phyloP scores from a whole-genome alignment of 2,113 vertebrate genomes.

The Acrocephalus arundinaceus region DNA sequence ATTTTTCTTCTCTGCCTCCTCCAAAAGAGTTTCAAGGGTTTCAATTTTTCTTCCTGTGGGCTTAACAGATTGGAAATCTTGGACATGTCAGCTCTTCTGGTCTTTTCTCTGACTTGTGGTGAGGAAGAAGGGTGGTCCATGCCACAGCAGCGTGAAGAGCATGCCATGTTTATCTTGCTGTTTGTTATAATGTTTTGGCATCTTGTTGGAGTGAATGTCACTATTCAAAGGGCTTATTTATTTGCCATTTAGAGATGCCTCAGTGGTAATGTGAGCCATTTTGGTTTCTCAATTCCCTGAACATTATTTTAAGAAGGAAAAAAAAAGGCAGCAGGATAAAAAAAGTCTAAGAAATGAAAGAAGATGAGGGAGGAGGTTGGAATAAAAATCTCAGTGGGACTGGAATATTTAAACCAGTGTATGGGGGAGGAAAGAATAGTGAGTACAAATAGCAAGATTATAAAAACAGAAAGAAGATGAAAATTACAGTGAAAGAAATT shows the following conservation, averaged over 20 bases:
- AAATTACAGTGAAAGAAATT: background rate
- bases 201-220: background rate
- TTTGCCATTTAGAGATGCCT: conserved; percentile 26
- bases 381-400: conserved; percentile 42
- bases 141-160: background rate
- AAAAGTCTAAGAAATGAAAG: conserved; percentile 10
- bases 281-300: conserved; percentile 46
- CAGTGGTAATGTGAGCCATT: conserved; percentile 1
- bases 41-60: background rate
- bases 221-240: conserved; percentile 7
- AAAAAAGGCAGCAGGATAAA: background rate
- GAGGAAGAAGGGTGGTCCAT: background rate
- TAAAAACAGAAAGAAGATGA: conserved; percentile 26
- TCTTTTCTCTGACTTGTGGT: background rate
- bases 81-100: background rate
- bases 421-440: conserved; percentile 29
- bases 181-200: background rate
- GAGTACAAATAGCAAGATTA: conserved; percentile 28
- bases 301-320: conserved; percentile 11
- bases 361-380: conserved; percentile 15
- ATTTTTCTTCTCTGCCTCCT: background rate
- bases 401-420: background rate
- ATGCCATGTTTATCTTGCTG: background rate
- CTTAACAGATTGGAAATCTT: background rate
- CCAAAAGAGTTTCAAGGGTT: background rate